Evolutionary conservation across 2,797 vertebrate genomes (phyloP).

Genomic region (Microcaecilia unicolor): DNA sequence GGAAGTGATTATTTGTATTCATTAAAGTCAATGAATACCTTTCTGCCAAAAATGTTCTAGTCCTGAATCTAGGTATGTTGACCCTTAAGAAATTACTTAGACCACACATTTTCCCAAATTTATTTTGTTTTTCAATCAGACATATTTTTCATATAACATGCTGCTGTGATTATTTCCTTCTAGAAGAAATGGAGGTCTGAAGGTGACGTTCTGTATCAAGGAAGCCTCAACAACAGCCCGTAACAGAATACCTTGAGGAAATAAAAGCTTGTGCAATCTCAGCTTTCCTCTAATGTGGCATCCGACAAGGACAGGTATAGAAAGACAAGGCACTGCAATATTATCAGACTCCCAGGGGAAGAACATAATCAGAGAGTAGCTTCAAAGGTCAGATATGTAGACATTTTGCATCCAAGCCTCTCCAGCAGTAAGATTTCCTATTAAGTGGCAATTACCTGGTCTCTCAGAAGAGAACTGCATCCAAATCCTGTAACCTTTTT

Average conservation of each 20-base stretch:
- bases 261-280: background rate
- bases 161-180: conserved; percentile 6
- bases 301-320: conserved; percentile 20
- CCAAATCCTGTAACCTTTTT: background rate
- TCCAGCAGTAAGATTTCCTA: conserved; percentile 12
- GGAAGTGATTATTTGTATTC: too few species aligned
- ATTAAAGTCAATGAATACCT: too few species aligned
- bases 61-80: too few species aligned
- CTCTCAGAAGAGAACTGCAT: background rate
- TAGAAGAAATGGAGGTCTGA: background rate
- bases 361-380: conserved; percentile 9
- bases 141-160: background rate
- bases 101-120: background rate
- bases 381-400: conserved; percentile 14
- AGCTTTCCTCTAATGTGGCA: background rate
- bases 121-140: background rate
- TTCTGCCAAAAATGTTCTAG: too few species aligned
- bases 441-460: conserved; percentile 4
- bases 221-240: conserved; percentile 19
- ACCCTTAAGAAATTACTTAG: background rate
- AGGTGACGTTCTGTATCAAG: conserved; percentile 7
- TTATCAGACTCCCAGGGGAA: conserved; percentile 3
- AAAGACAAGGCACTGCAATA: conserved; percentile 2
- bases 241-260: conserved; percentile 11
- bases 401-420: conserved; percentile 5